phyloP scores from a whole-genome alignment of 2,113 vertebrate species.

The Festucalex cinctus region DNA sequence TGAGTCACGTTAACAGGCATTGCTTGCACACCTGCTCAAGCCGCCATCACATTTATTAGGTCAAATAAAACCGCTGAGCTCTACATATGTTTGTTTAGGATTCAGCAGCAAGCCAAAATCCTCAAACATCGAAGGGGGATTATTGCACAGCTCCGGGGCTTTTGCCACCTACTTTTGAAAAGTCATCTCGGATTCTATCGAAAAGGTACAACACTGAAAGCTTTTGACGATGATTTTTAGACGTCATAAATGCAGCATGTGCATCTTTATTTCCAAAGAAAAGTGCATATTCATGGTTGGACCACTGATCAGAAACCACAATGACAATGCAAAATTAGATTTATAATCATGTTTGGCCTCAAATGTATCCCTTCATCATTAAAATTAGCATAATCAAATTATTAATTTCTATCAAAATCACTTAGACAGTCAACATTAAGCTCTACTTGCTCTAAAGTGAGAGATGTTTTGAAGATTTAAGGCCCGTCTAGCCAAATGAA shows the following conservation, averaged over 20 bases:
- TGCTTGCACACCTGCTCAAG: conserved; percentile 40
- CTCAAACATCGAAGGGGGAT: conserved; percentile 28
- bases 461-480: too few species aligned
- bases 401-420: neutral
- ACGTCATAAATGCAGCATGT: neutral
- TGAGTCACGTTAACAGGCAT: neutral
- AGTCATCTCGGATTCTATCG: conserved; percentile 26
- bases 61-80: conserved; percentile 29
- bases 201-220: conserved; percentile 18
- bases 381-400: neutral
- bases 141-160: conserved; percentile 32
- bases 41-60: conserved; percentile 22
- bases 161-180: conserved; percentile 49
- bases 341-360: neutral
- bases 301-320: neutral
- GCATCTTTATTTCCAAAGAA: neutral
- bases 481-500: too few species aligned
- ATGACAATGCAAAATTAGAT: neutral
- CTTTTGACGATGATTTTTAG: neutral
- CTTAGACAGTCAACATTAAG: neutral
- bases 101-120: conserved; percentile 39
- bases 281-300: neutral
- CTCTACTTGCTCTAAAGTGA: too few species aligned
- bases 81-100: conserved; percentile 39
- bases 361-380: neutral